A percentile compares a stretch with the other conserved stretches of the same genome.
These are phyloP conservation scores for Malurus splendens DNA, from an alignment of 2,797 vertebrate genomes.

Conservation along the genomic window DNA sequence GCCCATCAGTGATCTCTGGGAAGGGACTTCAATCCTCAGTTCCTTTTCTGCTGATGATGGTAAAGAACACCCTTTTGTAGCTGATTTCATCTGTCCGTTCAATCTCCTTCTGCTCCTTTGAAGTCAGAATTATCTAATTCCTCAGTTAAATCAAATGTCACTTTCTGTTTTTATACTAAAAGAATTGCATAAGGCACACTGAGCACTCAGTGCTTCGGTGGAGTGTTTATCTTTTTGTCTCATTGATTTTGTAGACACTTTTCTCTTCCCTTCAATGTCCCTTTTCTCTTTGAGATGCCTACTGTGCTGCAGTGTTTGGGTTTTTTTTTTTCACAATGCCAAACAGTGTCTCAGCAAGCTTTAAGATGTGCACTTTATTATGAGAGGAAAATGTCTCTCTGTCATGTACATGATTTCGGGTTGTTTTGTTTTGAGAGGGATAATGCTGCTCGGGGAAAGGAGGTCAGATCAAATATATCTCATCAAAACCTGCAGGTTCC, in stretches of 20 bases:
- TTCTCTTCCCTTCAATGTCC: not conserved
- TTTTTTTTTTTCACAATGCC: not conserved
- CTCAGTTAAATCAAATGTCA: conserved; percentile 39
- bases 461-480: not conserved
- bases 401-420: not conserved
- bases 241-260: conserved; percentile 38
- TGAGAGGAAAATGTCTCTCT: not conserved
- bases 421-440: not conserved
- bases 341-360: not conserved
- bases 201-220: not conserved
- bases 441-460: not conserved
- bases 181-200: not conserved
- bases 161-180: not conserved
- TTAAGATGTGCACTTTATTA: not conserved
- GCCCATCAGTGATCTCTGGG: not conserved
- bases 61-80: not conserved
- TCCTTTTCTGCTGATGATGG: not conserved
- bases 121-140: conserved; percentile 44
- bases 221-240: conserved; percentile 25
- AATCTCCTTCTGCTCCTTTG: not conserved
- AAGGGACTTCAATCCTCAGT: not conserved
- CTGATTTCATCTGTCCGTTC: conserved; percentile 11
- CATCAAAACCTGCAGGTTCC: not conserved
- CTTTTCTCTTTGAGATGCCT: conserved; percentile 5
- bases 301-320: not conserved